Evolutionary conservation across 2,797 vertebrate genomes (phyloP), one percentile per base, ranked within the genome.

Genomic region (Acrossocheilus fasciatus): DNA sequence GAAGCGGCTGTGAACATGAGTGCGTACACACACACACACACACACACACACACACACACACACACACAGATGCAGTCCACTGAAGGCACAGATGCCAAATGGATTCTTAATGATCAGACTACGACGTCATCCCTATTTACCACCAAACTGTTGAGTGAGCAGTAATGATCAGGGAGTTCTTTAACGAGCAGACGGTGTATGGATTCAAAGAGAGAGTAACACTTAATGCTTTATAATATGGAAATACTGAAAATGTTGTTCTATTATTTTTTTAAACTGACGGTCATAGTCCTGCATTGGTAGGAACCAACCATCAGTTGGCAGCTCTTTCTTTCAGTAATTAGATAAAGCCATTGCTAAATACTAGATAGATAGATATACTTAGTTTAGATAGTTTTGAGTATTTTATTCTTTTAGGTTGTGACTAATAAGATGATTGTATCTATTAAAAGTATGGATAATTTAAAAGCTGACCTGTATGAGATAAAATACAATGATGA

Each of bases 1-100:
- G 77, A 87, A 88, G 89, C 86, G 87, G 90, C 93, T 77, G 90
- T 90, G 88, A 92, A 91, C 92, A 93, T 89, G 82, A 88, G 89
- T 83, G 11, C 15, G 26, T 26, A 10, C 54, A 2, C n/a, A 26
- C 52, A 20, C 1, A 52, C 52, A 88, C 39, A 41, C 5, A 6
- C 39, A 6, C 2, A n/a, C n/a, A n/a, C 34, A 87, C 66, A 88
- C 2, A 3, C 82, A 82, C 85, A 82, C 62, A 73, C 30, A 88
- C 26, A 87, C 59, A 88, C 79, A 86, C 81, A 84, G 69, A 87
- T 72, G 83, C 34, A 83, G 39, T 81, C 30, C 81, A 59, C 45
- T 76, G 89, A 89, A 90, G 26, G 87, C 45, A 45, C 79, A 86
- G 39, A 78, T 76, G 68, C 70, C 86, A 86, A 90, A 90, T 90